Conservation (phyloP, 2,888 invertebrate genomes). For the Craniophora ligustri region DNA sequence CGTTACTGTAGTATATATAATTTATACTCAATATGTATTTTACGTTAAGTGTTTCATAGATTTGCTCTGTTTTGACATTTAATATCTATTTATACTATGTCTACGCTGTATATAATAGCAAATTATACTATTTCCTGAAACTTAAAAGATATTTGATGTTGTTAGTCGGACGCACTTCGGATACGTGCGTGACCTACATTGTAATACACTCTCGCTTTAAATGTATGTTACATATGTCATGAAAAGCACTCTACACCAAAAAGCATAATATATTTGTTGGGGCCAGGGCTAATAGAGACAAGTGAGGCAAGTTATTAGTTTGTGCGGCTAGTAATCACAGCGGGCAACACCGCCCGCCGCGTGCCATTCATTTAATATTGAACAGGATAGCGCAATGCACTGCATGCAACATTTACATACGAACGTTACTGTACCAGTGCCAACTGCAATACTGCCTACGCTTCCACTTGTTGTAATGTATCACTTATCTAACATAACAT, state of each 20-base stretch:
- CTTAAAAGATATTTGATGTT: neutral
- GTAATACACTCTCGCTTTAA: neutral
- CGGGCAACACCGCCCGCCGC: conserved; percentile 63
- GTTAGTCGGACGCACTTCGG: neutral
- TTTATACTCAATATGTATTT: neutral
- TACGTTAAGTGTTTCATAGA: conserved; percentile 6
- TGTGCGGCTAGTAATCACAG: conserved; percentile 68
- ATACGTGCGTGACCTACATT: neutral
- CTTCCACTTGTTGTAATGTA: conserved; percentile 30
- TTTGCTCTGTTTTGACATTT: conserved; percentile 4
- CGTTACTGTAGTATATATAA: conserved; percentile 30
- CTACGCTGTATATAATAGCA: neutral
- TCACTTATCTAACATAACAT: conserved; percentile 25
- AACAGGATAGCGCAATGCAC: conserved; percentile 69
- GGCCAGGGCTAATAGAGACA: conserved; percentile 59
- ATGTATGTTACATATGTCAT: neutral
- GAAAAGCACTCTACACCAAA: conserved; percentile 19
- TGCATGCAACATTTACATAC: conserved; percentile 56
- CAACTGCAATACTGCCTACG: conserved; percentile 41
- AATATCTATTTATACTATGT: neutral
- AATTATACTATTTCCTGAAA: neutral
- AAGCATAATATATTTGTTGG: conserved; percentile 22
- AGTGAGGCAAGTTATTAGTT: conserved; percentile 67
- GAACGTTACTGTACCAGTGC: conserved; percentile 40
- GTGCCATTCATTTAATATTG: conserved; percentile 78